Base-by-base conservation (phyloP, 2,113 vertebrate genomes). In the Hippolais icterina region DNA sequence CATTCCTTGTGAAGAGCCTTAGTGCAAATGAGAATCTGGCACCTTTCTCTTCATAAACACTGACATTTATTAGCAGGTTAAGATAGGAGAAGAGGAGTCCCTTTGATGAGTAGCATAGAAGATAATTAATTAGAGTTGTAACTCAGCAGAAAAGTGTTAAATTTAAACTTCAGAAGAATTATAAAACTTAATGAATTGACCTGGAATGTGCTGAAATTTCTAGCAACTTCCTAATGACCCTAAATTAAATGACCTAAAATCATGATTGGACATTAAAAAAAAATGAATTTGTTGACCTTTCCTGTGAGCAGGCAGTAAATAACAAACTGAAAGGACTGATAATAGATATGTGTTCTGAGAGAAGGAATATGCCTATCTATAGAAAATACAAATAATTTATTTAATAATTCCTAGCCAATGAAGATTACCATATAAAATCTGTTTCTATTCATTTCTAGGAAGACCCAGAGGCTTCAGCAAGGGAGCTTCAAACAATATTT, bases 71-170 rank as follows among this genome's bases (percentile, higher is more conserved):
- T 97, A 96, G 68, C 93, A 92, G 72, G 61, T 89, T 78, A 81
- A 90, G 60, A 56, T 22, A 57, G 89, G 25, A 85, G 41, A 64
- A 69, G 54, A 76, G 19, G 21, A 81, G 25, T 91, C 31, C 68
- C 93, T 97, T 93, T 96, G 88, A 97, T 87, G 89, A 29, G 1
- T 53, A 69, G 35, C 33, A 4, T 50, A 49, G 65, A 90, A 83
- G 83, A 84, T 78, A 95, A 96, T 89, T 96, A 96, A 94, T 93
- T 93, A 89, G 88, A 90, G 65, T 92, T 94, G 64, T 93, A 94
- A 90, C 89, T 96, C 77, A 75, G n/a, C n/a, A 86, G 68, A 93
- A 94, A 92, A 93, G 80, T 95, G 56, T 96, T 95, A 94, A 90
- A 90, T 78, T 95, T 78, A 89, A 95, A 84, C 94, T 90, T 95